phyloP scores from a whole-genome alignment of 2,113 vertebrate genomes.

The Trematomus loennbergii region DNA sequence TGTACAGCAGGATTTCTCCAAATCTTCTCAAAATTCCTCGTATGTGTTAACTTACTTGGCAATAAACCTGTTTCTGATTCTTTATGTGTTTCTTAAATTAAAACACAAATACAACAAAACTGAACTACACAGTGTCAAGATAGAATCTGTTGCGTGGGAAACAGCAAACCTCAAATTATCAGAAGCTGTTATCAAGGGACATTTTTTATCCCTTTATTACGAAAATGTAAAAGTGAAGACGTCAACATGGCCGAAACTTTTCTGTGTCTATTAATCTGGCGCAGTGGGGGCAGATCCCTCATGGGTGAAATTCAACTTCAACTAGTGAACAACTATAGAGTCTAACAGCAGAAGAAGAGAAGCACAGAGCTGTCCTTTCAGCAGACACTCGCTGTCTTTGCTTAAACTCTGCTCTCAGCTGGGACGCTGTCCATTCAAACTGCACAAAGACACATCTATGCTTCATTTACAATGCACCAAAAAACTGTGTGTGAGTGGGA shows the following conservation, averaged over 20 bases:
- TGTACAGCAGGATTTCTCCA: background rate
- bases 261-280: no score
- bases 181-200: background rate
- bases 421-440: conserved; percentile 31
- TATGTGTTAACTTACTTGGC: no score
- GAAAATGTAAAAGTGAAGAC: background rate
- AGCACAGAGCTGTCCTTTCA: conserved; percentile 22
- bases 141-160: no score
- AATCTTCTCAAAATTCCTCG: no score
- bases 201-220: background rate
- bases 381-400: conserved; percentile 34
- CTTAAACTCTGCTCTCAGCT: conserved; percentile 26
- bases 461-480: conserved; percentile 40
- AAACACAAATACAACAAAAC: background rate
- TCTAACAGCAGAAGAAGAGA: conserved; percentile 27
- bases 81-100: background rate
- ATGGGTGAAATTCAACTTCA: background rate
- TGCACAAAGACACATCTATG: conserved; percentile 53
- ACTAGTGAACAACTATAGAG: background rate
- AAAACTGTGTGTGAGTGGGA: conserved; percentile 52
- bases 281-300: conserved; percentile 2
- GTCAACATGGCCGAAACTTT: accelerated
- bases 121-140: background rate
- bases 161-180: background rate
- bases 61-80: no score